Percentiles rank a stretch among this genome's conserved stretches.
These are phyloP conservation scores for Ganaspis brasiliensis DNA, from an alignment of 2,888 invertebrate species.

Conservation along the genomic window DNA sequence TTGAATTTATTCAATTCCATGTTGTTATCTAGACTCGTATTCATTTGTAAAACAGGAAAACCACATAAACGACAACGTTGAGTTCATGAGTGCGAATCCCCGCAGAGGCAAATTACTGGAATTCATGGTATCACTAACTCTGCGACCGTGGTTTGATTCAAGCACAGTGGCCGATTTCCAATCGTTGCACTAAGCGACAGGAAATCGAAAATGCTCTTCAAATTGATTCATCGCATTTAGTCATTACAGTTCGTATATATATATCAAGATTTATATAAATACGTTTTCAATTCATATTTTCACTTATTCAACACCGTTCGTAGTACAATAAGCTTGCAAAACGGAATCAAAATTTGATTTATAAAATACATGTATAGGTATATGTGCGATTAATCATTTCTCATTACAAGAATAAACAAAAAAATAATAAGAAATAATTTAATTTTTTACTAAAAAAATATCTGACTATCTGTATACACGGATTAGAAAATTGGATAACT, in stretches of 20 bases:
- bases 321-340: too few relatives aligned
- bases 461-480: too few relatives aligned
- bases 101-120: conserved; percentile 20
- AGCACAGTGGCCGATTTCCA: conserved; percentile 22
- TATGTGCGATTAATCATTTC: too few relatives aligned
- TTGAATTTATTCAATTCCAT: conserved; percentile 12
- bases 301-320: too few relatives aligned
- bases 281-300: not conserved
- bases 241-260: not conserved
- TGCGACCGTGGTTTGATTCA: conserved; percentile 25
- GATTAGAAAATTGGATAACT: too few relatives aligned
- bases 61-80: conserved; percentile 12
- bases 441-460: too few relatives aligned
- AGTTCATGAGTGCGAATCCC: conserved; percentile 25
- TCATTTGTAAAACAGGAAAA: conserved; percentile 33
- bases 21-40: conserved; percentile 15
- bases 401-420: too few relatives aligned
- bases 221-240: conserved; percentile 18
- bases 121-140: conserved; percentile 20
- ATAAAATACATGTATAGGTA: too few relatives aligned
- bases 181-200: conserved; percentile 9
- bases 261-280: not conserved
- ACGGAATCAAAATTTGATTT: too few relatives aligned
- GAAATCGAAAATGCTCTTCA: conserved; percentile 15
- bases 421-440: too few relatives aligned